These are phyloP conservation scores for Leiothrix lutea DNA, from an alignment of 2,113 vertebrate species.

Conservation along the genomic window DNA sequence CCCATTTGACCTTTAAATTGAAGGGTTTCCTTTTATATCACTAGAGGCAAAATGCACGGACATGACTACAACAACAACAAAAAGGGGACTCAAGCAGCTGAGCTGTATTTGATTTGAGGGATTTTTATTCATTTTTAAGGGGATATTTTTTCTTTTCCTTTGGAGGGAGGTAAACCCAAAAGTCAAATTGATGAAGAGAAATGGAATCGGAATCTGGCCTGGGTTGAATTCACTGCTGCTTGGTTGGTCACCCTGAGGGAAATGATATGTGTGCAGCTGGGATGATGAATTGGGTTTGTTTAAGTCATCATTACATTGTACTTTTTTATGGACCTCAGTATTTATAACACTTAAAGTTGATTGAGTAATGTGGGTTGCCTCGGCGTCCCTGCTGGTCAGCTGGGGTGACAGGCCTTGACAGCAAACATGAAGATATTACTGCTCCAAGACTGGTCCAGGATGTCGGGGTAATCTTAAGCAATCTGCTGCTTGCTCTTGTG, in stretches of 20 bases:
- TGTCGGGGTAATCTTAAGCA: slow-evolving; percentile 87
- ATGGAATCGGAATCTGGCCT: slow-evolving; percentile 54
- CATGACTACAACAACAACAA: slow-evolving; percentile 52
- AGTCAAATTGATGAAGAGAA: slow-evolving; percentile 68
- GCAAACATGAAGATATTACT: slow-evolving; percentile 83
- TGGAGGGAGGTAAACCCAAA: slow-evolving; percentile 34
- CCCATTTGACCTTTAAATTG: slow-evolving; percentile 75
- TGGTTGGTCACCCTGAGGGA: slow-evolving; percentile 76
- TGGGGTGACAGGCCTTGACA: slow-evolving; percentile 86
- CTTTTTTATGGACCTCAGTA: slow-evolving; percentile 87
- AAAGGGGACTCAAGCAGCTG: not conserved
- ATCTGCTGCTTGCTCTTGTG: slow-evolving; percentile 89
- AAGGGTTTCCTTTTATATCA: slow-evolving; percentile 71
- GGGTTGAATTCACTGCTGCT: slow-evolving; percentile 63
- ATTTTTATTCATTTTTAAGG: slow-evolving; percentile 63
- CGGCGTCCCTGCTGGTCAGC: slow-evolving; percentile 81
- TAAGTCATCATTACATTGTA: slow-evolving; percentile 88
- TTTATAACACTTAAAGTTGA: slow-evolving; percentile 86
- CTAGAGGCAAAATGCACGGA: slow-evolving; percentile 59
- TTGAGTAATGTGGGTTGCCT: slow-evolving; percentile 76
- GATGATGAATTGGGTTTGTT: slow-evolving; percentile 91
- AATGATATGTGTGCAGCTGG: slow-evolving; percentile 71
- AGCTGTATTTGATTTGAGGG: slow-evolving; percentile 54
- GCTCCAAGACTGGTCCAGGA: slow-evolving; percentile 77
- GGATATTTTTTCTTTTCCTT: slow-evolving; percentile 33